Evolutionary conservation across 1,140 invertebrate species (phyloP), one percentile per base, ranked within the genome.

Genomic region (Drosophila lacertosa): DNA sequence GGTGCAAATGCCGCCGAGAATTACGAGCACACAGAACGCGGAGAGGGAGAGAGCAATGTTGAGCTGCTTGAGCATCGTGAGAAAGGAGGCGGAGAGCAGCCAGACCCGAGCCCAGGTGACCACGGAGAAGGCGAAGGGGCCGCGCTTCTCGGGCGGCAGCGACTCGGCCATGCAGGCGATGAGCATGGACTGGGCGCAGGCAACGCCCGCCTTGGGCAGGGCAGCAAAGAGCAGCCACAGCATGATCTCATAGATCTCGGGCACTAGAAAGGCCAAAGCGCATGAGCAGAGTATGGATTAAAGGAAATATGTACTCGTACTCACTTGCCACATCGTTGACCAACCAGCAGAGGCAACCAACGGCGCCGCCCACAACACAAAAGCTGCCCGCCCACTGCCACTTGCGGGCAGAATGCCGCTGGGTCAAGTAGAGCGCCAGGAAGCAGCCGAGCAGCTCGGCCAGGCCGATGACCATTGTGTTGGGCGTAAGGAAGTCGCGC

Each of bases 391-490:
- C 66, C 82, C 77, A 88, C 33, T 86, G 82, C 82, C 82, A 86
- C 47, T 86, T 88, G 5, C 18, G 32, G 1, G 18, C 33, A 18
- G 35, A 40, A 6, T 67, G 74, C 6, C 29, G 50, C 11, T 66
- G 71, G 10, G 60, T 75, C 16, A 86, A 16, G 51, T 78, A 68
- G 11, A 92, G n/a, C 10, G 78, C 89, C 32, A 91, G 39, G 11
- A 90, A 67, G 5, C 89, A 90, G 39, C 90, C 91, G n/a, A 88
- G 15, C 18, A 91, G 77, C 65, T 91, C 89, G 16, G 78, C 80
- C 15, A 91, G 33, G 2, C 79, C 91, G 58, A 91, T 89, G 51
- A 75, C 74, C 13, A 91, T 75, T 2, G 91, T 92, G 20, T 90
- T 92, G 7, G 81, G 58, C 13, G 79, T 58, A 11, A 92, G 58